Conservation (phyloP, 2,113 vertebrate genomes). For the Mobula birostris region DNA sequence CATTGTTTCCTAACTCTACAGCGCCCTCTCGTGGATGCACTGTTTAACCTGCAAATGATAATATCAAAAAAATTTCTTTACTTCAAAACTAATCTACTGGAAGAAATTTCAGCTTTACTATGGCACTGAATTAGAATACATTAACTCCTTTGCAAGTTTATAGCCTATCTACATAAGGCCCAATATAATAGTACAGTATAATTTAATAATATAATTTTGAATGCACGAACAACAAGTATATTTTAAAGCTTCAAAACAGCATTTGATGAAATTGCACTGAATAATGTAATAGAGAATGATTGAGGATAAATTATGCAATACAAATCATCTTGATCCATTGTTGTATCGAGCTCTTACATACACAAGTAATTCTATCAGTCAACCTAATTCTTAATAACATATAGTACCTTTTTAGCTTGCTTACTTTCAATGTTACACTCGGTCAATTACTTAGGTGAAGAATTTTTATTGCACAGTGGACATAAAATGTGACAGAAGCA, state of each 20-base stretch:
- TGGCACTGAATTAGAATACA: neutral
- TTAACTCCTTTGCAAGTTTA: neutral
- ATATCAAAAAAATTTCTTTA: neutral
- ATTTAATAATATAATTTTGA: neutral
- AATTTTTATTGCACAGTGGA: neutral
- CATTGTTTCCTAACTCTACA: neutral
- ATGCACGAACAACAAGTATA: neutral
- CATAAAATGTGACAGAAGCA: neutral
- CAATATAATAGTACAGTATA: neutral
- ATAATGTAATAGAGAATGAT: neutral
- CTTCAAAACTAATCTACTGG: neutral
- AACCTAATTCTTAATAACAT: neutral
- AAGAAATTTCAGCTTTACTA: neutral
- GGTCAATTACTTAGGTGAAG: neutral
- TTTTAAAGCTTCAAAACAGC: neutral
- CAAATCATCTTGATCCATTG: neutral
- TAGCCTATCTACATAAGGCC: neutral
- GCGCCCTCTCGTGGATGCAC: neutral
- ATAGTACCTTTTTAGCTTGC: neutral
- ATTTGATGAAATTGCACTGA: constrained; percentile 10
- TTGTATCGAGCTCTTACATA: neutral
- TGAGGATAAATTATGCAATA: neutral
- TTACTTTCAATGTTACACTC: neutral
- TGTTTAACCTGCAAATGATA: too few relatives aligned
- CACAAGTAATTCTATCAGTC: neutral